Conservation (phyloP, 1,140 invertebrate species). For the Lethocerus indicus region DNA sequence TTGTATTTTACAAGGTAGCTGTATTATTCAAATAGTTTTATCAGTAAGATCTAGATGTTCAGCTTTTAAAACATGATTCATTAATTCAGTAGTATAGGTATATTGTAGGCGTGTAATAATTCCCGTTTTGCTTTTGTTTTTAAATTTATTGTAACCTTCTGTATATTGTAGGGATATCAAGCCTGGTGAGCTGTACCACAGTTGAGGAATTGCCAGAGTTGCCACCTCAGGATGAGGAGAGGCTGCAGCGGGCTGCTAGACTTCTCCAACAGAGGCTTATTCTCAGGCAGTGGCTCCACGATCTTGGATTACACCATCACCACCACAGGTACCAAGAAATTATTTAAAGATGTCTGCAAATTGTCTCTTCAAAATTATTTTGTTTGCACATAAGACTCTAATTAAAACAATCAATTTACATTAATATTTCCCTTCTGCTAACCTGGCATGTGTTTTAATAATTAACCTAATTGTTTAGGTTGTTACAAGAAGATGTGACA, state of each 20-base stretch:
- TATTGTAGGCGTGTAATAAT: neutral
- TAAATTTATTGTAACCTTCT: neutral
- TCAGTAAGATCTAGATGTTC: no score
- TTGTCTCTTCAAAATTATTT: no score
- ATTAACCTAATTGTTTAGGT: slow-evolving; percentile 27
- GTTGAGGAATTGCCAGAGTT: slow-evolving; percentile 52
- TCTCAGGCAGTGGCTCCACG: slow-evolving; percentile 58
- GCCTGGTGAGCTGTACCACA: slow-evolving; percentile 50
- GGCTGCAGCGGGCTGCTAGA: slow-evolving; percentile 54
- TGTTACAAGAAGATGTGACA: slow-evolving; percentile 61
- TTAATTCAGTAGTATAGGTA: neutral
- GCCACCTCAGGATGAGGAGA: slow-evolving; percentile 59
- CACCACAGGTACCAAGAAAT: slow-evolving; percentile 59
- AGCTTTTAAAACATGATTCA: no score
- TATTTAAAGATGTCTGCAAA: no score
- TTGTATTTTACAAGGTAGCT: no score
- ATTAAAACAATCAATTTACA: no score
- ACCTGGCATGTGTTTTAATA: no score
- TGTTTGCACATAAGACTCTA: no score
- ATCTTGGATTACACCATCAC: slow-evolving; percentile 52
- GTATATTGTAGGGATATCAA: slow-evolving; percentile 51
- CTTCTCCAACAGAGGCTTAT: slow-evolving; percentile 62
- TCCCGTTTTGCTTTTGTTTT: neutral
- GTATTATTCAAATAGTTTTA: no score
- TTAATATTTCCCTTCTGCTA: no score